Evolutionary conservation across 35 echinoderm and acorn worm genomes (phyloP), one percentile per base, ranked within the genome.

Genomic region (Apostichopus californicus): DNA sequence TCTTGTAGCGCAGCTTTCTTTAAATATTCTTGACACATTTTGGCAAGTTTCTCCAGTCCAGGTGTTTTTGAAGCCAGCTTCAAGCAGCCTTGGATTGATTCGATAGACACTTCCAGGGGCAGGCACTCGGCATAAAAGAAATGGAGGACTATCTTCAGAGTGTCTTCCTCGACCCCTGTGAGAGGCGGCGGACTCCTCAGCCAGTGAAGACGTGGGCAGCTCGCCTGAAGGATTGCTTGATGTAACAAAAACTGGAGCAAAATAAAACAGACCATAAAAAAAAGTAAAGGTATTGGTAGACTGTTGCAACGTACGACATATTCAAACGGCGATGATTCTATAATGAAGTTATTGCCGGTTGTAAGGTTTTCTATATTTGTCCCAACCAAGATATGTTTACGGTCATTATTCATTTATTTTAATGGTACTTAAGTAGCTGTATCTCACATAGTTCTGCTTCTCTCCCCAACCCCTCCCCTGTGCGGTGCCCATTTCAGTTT

Each of bases 71-170:
- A 86, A 15, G 91, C 93, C 3, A 92, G 77, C 57, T 92, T 91
- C 5, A 94, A n/a, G 78, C 93, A 93, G 17, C 80, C 65, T 66
- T 92, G 86, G 26, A 91, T 88, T 13, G 93, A 88, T 21, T 94
- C 93, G 20, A 81, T 77, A 5, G 85, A 57, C 57, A 97, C 65
- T 23, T 80, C 92, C 66, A 88, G 78, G 20, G 95, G 95, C 64
- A 97, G 87, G 80, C 95, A 97, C 87, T 94, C 95, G 22, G 95
- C 87, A 64, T 97, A 97, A 14, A 97, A 28, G 87, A 86, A 97
- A 80, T 93, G 91, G 1, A 97, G 65, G 77, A 97, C 82, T 23
- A 82, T 85, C 8, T 63, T 34, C 9, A 94, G 90, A 56, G 89
- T 78, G 21, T 92, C 95, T 46, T 92, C 93, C 26, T 90, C 63